Conservation (phyloP, 1,140 invertebrate genomes). For the Whitmania pigra region DNA sequence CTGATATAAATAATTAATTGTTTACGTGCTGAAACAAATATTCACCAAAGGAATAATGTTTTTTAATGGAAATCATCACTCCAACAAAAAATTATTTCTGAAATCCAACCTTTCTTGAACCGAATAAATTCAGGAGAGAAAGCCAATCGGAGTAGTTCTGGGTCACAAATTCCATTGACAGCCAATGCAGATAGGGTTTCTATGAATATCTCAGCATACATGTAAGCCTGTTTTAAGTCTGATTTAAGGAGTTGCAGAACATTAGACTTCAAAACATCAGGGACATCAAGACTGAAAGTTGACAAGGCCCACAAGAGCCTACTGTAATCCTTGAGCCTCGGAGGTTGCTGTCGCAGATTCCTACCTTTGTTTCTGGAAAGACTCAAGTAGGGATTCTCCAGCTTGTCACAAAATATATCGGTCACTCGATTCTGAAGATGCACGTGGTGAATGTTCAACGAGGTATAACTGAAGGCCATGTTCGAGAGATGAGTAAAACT, state of each 20-base stretch:
- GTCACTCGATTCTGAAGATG: background rate
- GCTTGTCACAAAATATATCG: background rate
- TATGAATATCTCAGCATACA: background rate
- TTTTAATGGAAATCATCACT: too few relatives aligned
- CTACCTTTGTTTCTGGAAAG: too few relatives aligned
- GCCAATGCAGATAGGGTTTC: background rate
- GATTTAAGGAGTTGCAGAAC: background rate
- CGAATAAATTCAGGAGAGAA: background rate
- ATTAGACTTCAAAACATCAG: background rate
- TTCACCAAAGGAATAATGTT: too few relatives aligned
- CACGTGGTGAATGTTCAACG: background rate
- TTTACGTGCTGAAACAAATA: too few relatives aligned
- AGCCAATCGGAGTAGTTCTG: background rate
- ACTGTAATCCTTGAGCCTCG: background rate
- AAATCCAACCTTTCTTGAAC: conserved; percentile 1
- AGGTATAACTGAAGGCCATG: background rate
- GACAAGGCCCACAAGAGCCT: background rate
- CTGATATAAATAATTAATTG: too few relatives aligned
- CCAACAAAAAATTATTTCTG: background rate
- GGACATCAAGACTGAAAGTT: background rate
- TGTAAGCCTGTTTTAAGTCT: background rate
- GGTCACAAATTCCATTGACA: background rate
- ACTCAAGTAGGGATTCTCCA: background rate
- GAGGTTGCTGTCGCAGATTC: too few relatives aligned
- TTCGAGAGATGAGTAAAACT: background rate